Evolutionary conservation across 1,140 invertebrate species (phyloP), one percentile per base, ranked within the genome.

Genomic region (Mizuhopecten yessoensis): DNA sequence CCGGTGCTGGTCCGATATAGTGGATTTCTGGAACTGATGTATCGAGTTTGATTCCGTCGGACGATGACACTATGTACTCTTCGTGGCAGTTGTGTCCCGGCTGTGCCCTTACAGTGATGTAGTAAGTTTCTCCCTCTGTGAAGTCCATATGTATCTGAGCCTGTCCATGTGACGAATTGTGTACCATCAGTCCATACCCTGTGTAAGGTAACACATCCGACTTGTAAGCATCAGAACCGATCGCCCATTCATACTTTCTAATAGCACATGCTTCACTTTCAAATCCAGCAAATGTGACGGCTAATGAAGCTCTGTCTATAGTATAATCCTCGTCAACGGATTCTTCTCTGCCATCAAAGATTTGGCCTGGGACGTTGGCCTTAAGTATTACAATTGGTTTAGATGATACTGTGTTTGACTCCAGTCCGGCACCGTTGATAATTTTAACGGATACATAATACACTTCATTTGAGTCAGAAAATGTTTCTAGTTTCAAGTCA

Each of bases 281-380:
- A 92, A 94, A 94, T 13, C 94, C 94, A 49, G 75, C 87, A 88
- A 94, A 94, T n/a, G 91, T 89, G 29, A 94, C 90, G n/a, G 91
- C 92, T 17, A 94, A 45, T 17, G 93, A 93, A 57, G 93, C 88
- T n/a, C 87, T 92, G 88, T 94, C 94, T 36, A 88, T 29, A 0
- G 90, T 91, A 87, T 89, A 94, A 33, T 94, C 91, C 0, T 39
- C n/a, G 90, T 94, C 94, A 0, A 88, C 34, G 9, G 89, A 86
- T n/a, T 87, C 45, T 29, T 90, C 34, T 45, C 93, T 57, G 23
- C 94, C 93, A 89, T 94, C 94, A 86, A 87, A 93, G 20, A 94
- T 89, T 34, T 86, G 49, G 9, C 94, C 94, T 11, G 94, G 92
- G n/a, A 94, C 42, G 86, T 94, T 94, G 10, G 89, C 93, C 33